A percentile compares a stretch with the other conserved stretches of the same genome.
Evolutionary conservation across 1,140 invertebrate species (phyloP).

Genomic region (Yoshiicerus persimilis): DNA sequence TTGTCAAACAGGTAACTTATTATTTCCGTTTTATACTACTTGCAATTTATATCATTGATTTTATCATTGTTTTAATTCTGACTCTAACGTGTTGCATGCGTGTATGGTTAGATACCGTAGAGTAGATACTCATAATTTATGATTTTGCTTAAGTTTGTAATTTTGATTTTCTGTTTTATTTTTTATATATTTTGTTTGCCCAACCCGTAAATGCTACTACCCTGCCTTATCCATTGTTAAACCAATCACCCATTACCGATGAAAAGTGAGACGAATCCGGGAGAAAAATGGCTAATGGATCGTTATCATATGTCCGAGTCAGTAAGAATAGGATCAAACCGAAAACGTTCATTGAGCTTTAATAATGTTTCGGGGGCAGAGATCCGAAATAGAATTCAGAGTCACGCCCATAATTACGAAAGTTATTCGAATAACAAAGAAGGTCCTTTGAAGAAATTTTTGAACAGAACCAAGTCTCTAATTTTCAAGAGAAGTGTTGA

Average conservation of each 20-base stretch:
- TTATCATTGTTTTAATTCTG: too few species aligned
- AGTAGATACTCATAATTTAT: background rate
- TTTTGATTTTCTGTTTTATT: constrained; percentile 36
- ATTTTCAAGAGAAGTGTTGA: constrained; percentile 37
- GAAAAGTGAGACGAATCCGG: constrained; percentile 32
- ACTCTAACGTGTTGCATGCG: too few species aligned
- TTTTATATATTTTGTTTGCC: constrained; percentile 28
- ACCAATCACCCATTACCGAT: background rate
- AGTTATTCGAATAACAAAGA: constrained; percentile 23
- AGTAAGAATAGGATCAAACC: constrained; percentile 26
- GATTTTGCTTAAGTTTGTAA: background rate
- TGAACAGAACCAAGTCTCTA: constrained; percentile 46
- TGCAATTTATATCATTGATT: background rate
- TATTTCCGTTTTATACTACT: too few species aligned
- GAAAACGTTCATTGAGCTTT: constrained; percentile 35
- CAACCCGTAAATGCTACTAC: constrained; percentile 23
- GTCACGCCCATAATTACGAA: constrained; percentile 10
- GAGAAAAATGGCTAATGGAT: constrained; percentile 48
- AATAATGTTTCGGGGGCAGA: constrained; percentile 32
- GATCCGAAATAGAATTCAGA: background rate
- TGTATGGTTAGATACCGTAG: too few species aligned
- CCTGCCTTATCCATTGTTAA: background rate
- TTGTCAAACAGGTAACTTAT: constrained; percentile 32
- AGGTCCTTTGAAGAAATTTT: constrained; percentile 43
- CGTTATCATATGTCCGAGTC: constrained; percentile 46